Conservation (phyloP, 2,888 invertebrate species). For the Yponomeuta malinellus region DNA sequence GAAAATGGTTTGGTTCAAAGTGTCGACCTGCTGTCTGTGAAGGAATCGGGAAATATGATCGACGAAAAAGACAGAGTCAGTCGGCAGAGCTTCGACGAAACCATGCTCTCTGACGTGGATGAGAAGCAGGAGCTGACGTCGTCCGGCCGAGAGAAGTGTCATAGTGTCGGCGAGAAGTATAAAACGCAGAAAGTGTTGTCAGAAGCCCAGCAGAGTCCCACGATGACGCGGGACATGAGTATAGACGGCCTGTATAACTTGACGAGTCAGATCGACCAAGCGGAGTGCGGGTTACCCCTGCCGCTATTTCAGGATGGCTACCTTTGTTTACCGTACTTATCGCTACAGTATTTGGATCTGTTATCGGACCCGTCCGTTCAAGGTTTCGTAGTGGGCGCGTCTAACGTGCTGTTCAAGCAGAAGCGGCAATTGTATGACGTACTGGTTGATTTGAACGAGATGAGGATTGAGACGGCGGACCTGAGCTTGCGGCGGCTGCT, state of each 20-base stretch:
- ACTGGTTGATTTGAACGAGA: constrained; percentile 90
- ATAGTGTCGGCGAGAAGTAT: constrained; percentile 69
- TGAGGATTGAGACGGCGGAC: constrained; percentile 89
- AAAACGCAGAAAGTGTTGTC: constrained; percentile 51
- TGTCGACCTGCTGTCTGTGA: constrained; percentile 55
- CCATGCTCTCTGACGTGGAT: constrained; percentile 47
- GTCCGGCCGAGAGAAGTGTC: constrained; percentile 61
- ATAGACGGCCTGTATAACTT: constrained; percentile 77
- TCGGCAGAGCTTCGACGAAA: constrained; percentile 64
- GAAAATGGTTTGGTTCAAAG: constrained; percentile 44
- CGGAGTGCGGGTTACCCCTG: constrained; percentile 92
- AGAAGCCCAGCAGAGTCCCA: constrained; percentile 68
- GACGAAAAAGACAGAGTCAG: constrained; percentile 66
- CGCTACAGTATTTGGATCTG: constrained; percentile 95
- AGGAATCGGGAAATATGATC: constrained; percentile 58
- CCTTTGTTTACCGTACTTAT: constrained; percentile 96
- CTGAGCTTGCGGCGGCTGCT: constrained; percentile 86
- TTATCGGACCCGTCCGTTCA: constrained; percentile 90
- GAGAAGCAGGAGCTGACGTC: constrained; percentile 51
- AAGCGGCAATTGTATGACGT: constrained; percentile 95
- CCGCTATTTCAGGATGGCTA: constrained; percentile 92
- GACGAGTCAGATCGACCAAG: constrained; percentile 79
- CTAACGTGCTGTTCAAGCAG: constrained; percentile 98
- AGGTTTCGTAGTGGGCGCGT: constrained; percentile 95
- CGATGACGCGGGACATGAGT: constrained; percentile 83